These are phyloP conservation scores for Eupithecia insigniata DNA, from an alignment of 2,888 invertebrate species.

Conservation along the genomic window DNA sequence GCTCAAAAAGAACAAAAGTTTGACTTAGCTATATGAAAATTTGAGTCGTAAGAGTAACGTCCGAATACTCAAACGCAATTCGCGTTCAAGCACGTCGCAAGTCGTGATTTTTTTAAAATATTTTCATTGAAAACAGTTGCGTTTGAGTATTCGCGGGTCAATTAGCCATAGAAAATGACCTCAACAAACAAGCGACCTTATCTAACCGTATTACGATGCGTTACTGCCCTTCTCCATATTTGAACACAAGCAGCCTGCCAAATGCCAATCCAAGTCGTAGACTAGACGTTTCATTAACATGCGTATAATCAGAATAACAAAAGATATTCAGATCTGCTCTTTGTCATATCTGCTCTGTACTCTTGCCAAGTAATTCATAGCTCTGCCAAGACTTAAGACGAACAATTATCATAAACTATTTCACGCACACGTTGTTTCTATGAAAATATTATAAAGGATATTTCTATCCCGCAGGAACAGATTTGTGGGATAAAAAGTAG, in stretches of 20 bases:
- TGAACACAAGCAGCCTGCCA: slow-evolving; percentile 16
- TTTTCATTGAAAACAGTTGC: neutral
- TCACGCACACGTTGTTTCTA: neutral
- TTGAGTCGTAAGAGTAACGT: neutral
- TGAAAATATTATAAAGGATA: neutral
- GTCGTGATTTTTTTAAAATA: neutral
- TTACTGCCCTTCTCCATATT: neutral
- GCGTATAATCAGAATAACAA: slow-evolving; percentile 62
- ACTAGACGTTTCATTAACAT: slow-evolving; percentile 54
- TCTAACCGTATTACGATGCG: neutral
- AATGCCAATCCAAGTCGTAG: slow-evolving; percentile 26
- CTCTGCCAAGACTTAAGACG: slow-evolving; percentile 23
- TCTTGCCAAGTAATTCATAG: slow-evolving; percentile 50
- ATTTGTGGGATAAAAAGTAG: neutral
- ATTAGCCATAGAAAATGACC: neutral
- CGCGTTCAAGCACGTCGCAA: neutral
- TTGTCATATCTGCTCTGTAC: slow-evolving; percentile 53
- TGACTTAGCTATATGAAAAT: neutral
- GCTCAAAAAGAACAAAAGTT: neutral
- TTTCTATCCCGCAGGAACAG: neutral
- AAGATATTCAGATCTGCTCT: slow-evolving; percentile 54
- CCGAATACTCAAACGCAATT: neutral
- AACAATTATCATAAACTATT: neutral
- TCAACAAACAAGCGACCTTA: slow-evolving; percentile 4
- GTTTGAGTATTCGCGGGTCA: neutral